Evolutionary conservation across 2,888 invertebrate genomes (phyloP).

Genomic region (Ditula angustiorana): DNA sequence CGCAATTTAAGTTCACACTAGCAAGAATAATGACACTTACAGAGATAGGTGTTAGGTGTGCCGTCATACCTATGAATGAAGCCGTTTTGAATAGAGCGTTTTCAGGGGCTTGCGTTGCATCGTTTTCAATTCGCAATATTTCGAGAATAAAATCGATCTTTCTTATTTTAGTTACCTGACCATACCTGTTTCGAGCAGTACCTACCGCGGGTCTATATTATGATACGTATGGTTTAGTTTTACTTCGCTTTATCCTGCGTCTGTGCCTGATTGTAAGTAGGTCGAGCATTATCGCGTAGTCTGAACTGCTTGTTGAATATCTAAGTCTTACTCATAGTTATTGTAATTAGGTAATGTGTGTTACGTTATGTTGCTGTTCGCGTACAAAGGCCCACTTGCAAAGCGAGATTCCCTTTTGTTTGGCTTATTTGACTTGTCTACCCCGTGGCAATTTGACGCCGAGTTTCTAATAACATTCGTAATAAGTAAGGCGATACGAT

Average conservation of each 20-base stretch:
- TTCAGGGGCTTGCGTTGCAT: too few relatives aligned
- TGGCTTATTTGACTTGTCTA: conserved; percentile 1
- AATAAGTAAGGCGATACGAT: conserved; percentile 13
- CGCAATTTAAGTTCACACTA: too few relatives aligned
- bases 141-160: too few relatives aligned
- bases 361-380: background rate
- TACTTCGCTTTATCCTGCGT: background rate
- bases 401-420: conserved; percentile 10
- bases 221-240: background rate
- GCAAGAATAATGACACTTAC: too few relatives aligned
- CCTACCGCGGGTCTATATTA: too few relatives aligned
- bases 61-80: too few relatives aligned
- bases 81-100: too few relatives aligned
- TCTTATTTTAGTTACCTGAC: too few relatives aligned
- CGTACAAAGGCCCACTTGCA: conserved; percentile 4
- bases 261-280: background rate
- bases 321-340: conserved; percentile 8
- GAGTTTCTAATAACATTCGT: conserved; percentile 5
- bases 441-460: background rate
- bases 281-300: conserved; percentile 5
- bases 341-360: conserved; percentile 7
- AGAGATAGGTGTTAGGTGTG: too few relatives aligned
- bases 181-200: too few relatives aligned
- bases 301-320: background rate
- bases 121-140: too few relatives aligned